Percentiles rank a stretch among this genome's conserved stretches.
Conservation (phyloP, 2,888 invertebrate species). For the Metallyticus violacea region DNA sequence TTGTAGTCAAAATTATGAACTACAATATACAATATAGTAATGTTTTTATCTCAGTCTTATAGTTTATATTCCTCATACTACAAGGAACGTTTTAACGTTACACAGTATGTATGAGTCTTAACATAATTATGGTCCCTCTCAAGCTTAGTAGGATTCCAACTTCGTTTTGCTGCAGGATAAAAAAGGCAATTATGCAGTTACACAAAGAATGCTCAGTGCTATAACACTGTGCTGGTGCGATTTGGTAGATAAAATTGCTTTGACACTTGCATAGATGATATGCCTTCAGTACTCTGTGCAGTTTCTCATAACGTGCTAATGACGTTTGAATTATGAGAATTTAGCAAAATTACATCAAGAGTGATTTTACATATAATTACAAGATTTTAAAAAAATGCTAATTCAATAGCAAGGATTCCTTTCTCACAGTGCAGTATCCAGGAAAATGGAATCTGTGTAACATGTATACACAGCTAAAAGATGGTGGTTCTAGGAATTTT, state of each 20-base stretch:
- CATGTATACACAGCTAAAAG: background rate
- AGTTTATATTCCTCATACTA: conserved; percentile 22
- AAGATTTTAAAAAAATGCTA: background rate
- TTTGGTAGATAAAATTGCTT: background rate
- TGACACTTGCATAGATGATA: background rate
- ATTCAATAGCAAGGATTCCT: background rate
- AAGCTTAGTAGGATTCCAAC: conserved; percentile 22
- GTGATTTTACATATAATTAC: conserved; percentile 11
- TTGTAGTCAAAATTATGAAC: conserved; percentile 21
- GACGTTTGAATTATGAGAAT: conserved; percentile 6
- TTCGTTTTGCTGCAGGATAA: background rate
- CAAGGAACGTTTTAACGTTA: conserved; percentile 18
- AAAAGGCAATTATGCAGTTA: conserved; percentile 19
- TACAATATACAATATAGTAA: conserved; percentile 30
- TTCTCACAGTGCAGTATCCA: background rate
- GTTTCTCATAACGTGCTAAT: background rate
- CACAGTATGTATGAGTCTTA: conserved; percentile 23
- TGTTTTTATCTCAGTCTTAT: conserved; percentile 33
- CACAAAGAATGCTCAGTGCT: conserved; percentile 9
- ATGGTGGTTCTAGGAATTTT: background rate
- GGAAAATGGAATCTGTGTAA: background rate
- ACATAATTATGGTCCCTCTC: conserved; percentile 30
- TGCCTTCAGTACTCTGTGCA: conserved; percentile 2
- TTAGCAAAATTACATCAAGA: conserved; percentile 3
- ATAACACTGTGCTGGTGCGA: conserved; percentile 19